Evolutionary conservation across 2,113 vertebrate species (phyloP), one percentile per base, ranked within the genome.

Genomic region (Pionites leucogaster): DNA sequence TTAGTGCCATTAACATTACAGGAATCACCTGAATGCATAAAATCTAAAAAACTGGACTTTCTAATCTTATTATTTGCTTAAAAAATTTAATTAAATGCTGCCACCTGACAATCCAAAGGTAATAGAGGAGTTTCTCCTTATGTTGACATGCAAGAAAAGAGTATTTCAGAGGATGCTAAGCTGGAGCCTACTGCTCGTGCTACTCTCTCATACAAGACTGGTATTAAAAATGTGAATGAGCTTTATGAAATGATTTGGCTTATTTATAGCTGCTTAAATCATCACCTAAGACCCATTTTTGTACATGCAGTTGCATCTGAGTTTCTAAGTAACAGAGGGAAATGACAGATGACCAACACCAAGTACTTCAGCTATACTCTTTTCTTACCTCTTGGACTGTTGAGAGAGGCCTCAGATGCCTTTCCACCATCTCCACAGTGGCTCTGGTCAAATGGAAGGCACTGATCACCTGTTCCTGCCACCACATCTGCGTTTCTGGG

Each of bases 401-500:
- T 99, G 96, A 99, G 98, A 5, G 99, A 98, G 13, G 99, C 99
- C 92, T 99, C 99, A 0, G 98, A 97, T 6, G 99, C 99, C 96
- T 98, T 99, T 47, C 99, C 99, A 0, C 99, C 99, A 69, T 99
- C 99, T 94, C 99, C 99, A 47, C 99, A 99, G 98, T 99, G 99
- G 95, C 98, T 99, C 96, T 99, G 99, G 97, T 99, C 99, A 94
- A 99, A 99, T 2, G 99, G 99, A 64, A 99, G 98, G 96, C 99
- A 99, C 97, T 99, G 99, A 67, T 99, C 99, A 15, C 99, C 99
- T 1, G 98, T 99, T 64, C 99, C 99, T 2, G 99, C 99, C 86
- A 99, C 98, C 80, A 99, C 99, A n/a, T 99, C 99, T 81, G 98
- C 97, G 55, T 99, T 99, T 91, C 98, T 99, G 46, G 99, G 98